Evolutionary conservation across 2,888 invertebrate genomes (phyloP).

Genomic region (Caenorhabditis angaria): DNA sequence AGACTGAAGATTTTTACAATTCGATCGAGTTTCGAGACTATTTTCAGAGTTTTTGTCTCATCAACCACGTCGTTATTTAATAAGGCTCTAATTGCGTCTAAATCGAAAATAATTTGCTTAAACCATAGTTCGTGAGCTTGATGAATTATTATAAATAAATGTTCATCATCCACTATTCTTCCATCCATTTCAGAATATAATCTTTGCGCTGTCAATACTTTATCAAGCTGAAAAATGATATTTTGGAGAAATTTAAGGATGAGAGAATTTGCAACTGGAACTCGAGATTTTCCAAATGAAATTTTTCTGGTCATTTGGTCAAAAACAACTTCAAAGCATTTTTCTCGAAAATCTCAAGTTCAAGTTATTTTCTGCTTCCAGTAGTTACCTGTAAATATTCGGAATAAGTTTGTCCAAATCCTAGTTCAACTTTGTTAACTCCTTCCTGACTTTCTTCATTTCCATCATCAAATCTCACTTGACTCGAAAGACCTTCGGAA

Average conservation of each 20-base stretch:
- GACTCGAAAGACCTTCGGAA: conserved; percentile 16
- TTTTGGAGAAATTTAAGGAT: not conserved
- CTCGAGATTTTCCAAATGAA: too few relatives aligned
- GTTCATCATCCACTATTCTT: conserved; percentile 54
- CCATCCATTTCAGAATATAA: conserved; percentile 80
- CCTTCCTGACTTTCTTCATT: conserved; percentile 58
- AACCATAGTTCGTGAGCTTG: conserved; percentile 95
- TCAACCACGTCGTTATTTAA: conserved; percentile 79
- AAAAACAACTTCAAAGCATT: not conserved
- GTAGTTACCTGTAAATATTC: conserved; percentile 81
- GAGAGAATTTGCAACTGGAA: conserved; percentile 16
- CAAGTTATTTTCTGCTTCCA: not conserved
- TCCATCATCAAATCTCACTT: conserved; percentile 40
- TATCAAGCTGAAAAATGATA: conserved; percentile 79
- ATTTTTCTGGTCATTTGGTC: not conserved
- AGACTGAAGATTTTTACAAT: conserved; percentile 89
- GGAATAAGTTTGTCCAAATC: conserved; percentile 83
- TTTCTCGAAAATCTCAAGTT: not conserved
- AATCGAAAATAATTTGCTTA: conserved; percentile 95
- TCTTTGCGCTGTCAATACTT: conserved; percentile 83
- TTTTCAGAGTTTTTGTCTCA: conserved; percentile 90
- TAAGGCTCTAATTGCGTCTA: conserved; percentile 88
- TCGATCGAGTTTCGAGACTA: conserved; percentile 88
- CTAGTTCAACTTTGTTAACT: conserved; percentile 65
- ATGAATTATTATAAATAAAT: conserved; percentile 57